Base-by-base conservation (phyloP, 1,140 invertebrate genomes). In the Liolophura sinensis region DNA sequence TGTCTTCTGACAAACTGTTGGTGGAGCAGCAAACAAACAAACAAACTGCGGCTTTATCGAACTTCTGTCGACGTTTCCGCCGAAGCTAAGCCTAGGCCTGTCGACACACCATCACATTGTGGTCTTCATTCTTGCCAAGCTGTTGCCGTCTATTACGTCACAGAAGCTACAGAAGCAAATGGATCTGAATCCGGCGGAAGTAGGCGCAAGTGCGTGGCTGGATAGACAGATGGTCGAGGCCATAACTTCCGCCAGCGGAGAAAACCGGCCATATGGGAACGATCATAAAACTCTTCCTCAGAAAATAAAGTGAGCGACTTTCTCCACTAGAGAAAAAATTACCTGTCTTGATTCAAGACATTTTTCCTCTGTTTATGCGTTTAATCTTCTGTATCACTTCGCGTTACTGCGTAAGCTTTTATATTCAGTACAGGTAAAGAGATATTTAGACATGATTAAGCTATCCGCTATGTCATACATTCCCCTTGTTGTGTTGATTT, bases 41-140 rank as follows among this genome's bases (percentile, higher is more conserved):
- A n/a, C 31, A 3, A 40, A 40, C 3, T 40, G 9, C 31, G 9
- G 31, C 31, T 40, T 64, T 24, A 3, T 52, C 64, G 1, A 49
- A 40, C 71, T 70, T 27, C 54, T 78, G 77, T 82, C 81, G 1
- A 74, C 78, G 18, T 85, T 72, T 65, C 83, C 83, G 22, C 71
- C 78, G 18, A 75, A 77, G 59, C 67, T 83, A 27, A 66, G 69
- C 6, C 27, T 74, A 14, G 83, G 83, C 16, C 60, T 68, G 5
- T 82, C 83, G 24, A 70, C 59, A n/a, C 69, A 80, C 47, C 83
- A 85, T 60, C 83, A 85, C 67, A 65, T 84, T 51, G 82, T 85
- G 20, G 63, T 81, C 11, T 85, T 84, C 56, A 64, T 82, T 27
- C 67, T 77, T 73, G 69, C 61, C 3, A 73, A 75, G 54, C 64